phyloP scores from a whole-genome alignment of 2,888 invertebrate species.

The Tetanocera ferruginea region DNA sequence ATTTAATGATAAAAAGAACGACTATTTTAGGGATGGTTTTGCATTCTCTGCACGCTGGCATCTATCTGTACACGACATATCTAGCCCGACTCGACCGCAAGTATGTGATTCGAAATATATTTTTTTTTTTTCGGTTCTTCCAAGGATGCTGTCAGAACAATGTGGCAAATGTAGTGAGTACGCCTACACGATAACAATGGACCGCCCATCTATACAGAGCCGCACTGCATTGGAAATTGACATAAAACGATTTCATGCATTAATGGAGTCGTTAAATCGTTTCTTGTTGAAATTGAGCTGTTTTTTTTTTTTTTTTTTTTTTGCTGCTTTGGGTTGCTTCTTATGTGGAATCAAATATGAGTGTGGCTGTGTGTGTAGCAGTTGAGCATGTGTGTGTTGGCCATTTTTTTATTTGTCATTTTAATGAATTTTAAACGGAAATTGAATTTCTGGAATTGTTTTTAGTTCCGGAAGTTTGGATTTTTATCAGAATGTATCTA shows the following conservation, averaged over 20 bases:
- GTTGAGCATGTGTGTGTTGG: too few species aligned
- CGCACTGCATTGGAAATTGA: constrained; percentile 28
- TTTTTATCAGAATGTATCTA: too few species aligned
- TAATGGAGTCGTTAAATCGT: constrained; percentile 64
- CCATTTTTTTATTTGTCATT: background rate
- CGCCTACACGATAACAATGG: constrained; percentile 32
- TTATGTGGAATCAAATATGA: background rate
- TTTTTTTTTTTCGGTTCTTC: background rate
- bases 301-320: background rate
- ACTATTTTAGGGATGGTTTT: constrained; percentile 42
- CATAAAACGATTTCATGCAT: constrained; percentile 61
- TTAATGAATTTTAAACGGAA: background rate
- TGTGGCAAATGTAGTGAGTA: constrained; percentile 43
- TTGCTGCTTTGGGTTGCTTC: background rate
- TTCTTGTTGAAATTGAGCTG: constrained; percentile 45
- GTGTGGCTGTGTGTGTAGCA: background rate
- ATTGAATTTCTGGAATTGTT: background rate
- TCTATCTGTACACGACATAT: background rate
- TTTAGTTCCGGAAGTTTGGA: too few species aligned
- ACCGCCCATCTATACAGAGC: constrained; percentile 12
- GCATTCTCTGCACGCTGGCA: background rate
- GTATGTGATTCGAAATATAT: constrained; percentile 2
- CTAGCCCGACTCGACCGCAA: background rate
- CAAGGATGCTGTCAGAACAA: constrained; percentile 9
- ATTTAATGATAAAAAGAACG: constrained; percentile 48